Base-by-base conservation (phyloP, 2,888 invertebrate genomes). In the Pollenia labialis region DNA sequence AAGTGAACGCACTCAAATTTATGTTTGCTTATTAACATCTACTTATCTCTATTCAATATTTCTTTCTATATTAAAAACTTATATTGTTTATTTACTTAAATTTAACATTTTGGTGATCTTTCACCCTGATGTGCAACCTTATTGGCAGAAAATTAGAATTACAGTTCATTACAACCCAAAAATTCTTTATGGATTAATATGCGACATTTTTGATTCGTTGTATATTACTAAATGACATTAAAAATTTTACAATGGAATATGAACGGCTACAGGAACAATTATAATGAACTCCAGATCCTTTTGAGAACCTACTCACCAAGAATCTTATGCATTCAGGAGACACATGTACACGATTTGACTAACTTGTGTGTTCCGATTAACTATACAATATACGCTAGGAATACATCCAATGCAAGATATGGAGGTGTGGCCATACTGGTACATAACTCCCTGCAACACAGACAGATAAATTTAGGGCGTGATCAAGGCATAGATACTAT, bases 191-290 rank as follows among this genome's bases (percentile, higher is more conserved):
- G 23, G 80, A 58, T 1, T 80, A 74, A 56, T 50, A 52, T 32
- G 79, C 79, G 2, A 8, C n/a, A 7, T 11, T 40, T 12, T 56
- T 79, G 14, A 32, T 32, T 32, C 32, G 0, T 32, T 32, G 32
- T 32, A 32, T 32, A 32, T 32, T 74, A 66, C 23, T 40, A 23
- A 84, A 66, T 14, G 79, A 12, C 62, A 64, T n/a, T 44, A 12
- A 50, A 52, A 23, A 82, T 86, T 10, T 32, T 86, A 18, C 82
- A 82, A 56, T 85, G 85, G 58, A 76, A 81, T 58, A 81, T 81
- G 4, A 85, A 85, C 40, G 81, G 83, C 4, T 79, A 58, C 8
- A 2, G 60, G 0, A 85, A 75, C 11, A 81, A 85, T 32, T 81
- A 72, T 60, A 62, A 66, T 32, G 58, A 84, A 81, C 40, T 88